Base-by-base conservation (phyloP, 1,140 invertebrate genomes). In the Heliconius congener region DNA sequence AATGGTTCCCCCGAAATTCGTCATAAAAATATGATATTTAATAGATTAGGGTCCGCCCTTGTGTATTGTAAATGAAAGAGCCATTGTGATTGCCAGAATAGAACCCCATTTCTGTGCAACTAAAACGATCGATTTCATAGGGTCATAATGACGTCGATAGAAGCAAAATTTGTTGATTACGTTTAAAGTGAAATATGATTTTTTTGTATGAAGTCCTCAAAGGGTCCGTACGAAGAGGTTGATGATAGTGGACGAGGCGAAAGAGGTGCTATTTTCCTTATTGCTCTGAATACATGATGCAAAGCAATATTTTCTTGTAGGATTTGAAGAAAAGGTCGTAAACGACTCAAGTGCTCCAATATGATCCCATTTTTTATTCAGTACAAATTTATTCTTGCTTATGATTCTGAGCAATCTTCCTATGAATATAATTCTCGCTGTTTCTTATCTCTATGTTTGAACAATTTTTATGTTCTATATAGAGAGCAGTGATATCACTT, bases 21-120 rank as follows among this genome's bases (percentile, higher is more conserved):
- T 87, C 86, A 86, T 87, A 87, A 87, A 87, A 87, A 87, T 86
- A 86, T 87, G 85, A 87, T 84, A 85, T 86, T 84, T 76, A 87
- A 87, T 86, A 84, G 83, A 82, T 84, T 86, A 72, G 82, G 86
- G 86, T 50, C 74, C 74, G 76, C 57, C 73, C 78, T 71, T 72
- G 42, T 79, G 81, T 80, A 76, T 80, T 84, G 79, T 83, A 71
- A 73, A 76, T 78, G 78, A 73, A 74, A 80, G 78, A 79, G 70
- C 75, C 74, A 74, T 78, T 81, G 81, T 84, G 80, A 84, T 81
- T 77, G 78, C 83, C 79, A 78, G 78, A 52, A 66, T 74, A 39
- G 72, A 27, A 39, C 71, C 74, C 30, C 13, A n/a, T 72, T 39
- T 73, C 75, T 75, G 66, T 79, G 77, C n/a, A 57, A 57, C 55